These are phyloP conservation scores for Gonioctena quinquepunctata DNA, from an alignment of 1,140 invertebrate genomes.

Conservation along the genomic window DNA sequence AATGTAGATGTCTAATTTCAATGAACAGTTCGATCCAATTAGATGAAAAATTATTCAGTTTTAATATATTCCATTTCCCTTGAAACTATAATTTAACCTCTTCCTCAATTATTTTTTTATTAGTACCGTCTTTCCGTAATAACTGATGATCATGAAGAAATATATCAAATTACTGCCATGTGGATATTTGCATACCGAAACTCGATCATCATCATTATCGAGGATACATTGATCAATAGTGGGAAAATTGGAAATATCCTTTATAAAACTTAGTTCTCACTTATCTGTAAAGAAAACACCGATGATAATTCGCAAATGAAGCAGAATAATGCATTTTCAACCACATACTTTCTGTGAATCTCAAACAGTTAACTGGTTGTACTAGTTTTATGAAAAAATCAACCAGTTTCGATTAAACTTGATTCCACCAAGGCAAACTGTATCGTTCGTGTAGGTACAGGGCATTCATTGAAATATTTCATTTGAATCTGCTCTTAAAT, in stretches of 20 bases:
- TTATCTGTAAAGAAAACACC: background rate
- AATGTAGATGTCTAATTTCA: too few species aligned
- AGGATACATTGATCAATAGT: background rate
- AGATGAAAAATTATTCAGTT: too few species aligned
- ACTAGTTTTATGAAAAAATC: conserved; percentile 22
- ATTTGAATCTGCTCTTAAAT: too few species aligned
- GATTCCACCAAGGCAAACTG: conserved; percentile 21
- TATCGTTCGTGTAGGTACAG: background rate
- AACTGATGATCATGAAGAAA: background rate
- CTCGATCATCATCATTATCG: background rate
- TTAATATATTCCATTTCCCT: too few species aligned
- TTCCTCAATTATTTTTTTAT: too few species aligned
- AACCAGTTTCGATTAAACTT: conserved; percentile 17
- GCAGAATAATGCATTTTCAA: background rate
- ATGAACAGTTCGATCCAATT: too few species aligned
- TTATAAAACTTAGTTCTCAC: background rate
- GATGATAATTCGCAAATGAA: background rate
- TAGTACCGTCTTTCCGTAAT: too few species aligned
- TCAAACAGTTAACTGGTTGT: conserved; percentile 19
- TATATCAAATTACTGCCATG: background rate
- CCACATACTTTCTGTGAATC: background rate
- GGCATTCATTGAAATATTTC: background rate
- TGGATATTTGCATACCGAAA: background rate
- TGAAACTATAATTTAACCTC: too few species aligned
- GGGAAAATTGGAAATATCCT: background rate